These are phyloP conservation scores for Coenonympha glycerion DNA, from an alignment of 2,888 invertebrate species.

Conservation along the genomic window DNA sequence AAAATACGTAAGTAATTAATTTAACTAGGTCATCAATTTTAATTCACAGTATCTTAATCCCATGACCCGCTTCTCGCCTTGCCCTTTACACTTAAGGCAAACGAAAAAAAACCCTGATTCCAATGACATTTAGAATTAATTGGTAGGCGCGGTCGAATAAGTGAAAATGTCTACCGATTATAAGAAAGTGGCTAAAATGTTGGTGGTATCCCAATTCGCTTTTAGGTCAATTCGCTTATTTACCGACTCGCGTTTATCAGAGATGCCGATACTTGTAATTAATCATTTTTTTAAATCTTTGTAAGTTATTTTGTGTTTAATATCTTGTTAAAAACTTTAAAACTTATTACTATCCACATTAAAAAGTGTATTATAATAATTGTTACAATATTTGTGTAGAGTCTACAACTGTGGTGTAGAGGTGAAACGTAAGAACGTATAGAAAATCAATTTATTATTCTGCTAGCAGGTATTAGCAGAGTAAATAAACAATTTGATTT, in stretches of 20 bases:
- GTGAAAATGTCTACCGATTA: constrained; percentile 53
- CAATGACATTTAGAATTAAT: constrained; percentile 70
- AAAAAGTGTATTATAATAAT: too few relatives aligned
- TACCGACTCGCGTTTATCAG: constrained; percentile 5
- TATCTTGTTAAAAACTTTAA: too few relatives aligned
- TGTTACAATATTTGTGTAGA: too few relatives aligned
- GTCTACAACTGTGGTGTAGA: too few relatives aligned
- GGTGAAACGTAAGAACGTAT: too few relatives aligned
- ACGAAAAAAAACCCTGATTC: constrained; percentile 41
- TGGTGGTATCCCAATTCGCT: constrained; percentile 27
- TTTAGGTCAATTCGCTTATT: constrained; percentile 21
- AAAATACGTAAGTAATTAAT: too few relatives aligned
- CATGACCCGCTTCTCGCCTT: constrained; percentile 18
- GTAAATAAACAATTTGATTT: too few relatives aligned
- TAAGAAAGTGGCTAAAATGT: constrained; percentile 47
- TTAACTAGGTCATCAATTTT: too few relatives aligned
- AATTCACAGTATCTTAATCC: not conserved
- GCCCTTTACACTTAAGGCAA: constrained; percentile 31
- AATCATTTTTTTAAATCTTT: not conserved
- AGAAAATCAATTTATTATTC: too few relatives aligned
- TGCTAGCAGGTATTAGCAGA: too few relatives aligned
- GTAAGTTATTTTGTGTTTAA: not conserved
- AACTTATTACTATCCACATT: too few relatives aligned
- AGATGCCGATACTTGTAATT: not conserved
- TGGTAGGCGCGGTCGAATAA: constrained; percentile 51